Evolutionary conservation across 2,888 invertebrate genomes (phyloP), one percentile per base, ranked within the genome.

Genomic region (Phytoseiulus persimilis): DNA sequence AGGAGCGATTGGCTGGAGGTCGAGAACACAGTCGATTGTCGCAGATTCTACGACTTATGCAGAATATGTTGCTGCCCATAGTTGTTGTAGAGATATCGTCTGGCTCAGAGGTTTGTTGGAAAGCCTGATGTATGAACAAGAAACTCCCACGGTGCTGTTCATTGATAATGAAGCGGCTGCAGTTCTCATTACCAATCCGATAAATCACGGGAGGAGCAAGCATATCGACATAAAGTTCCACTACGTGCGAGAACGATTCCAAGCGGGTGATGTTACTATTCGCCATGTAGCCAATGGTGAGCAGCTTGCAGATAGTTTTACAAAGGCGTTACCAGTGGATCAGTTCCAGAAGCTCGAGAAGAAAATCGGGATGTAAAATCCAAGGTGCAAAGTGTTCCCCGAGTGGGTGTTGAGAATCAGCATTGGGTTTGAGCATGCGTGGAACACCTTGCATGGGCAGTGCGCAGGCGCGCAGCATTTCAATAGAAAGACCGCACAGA

Each of bases 181-280:
- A 31, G 3, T 5, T 2, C 31, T 83, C 6, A 11, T 11, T 3
- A n/a, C n/a, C 3, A 83, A 83, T 14, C 83, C 83, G 31, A 14
- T 6, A 6, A 3, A 31, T 83, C 83, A 11, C 31, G 31, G 14
- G 14, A n/a, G 83, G 14, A 83, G 5, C 31, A 83, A 83, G 14
- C 83, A 83, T 83, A 83, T 83, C 14, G 83, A 83, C 14, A 14
- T 83, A 11, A 83, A 83, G 83, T 83, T 83, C 31, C 83, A 83
- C 31, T 83, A 31, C 31, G 14, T 83, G 3, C 83, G 83, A 6
- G 83, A 83, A 39, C n/a, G n/a, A n/a, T n/a, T n/a, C n/a, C n/a
- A n/a, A n/a, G n/a, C n/a, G n/a, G n/a, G n/a, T n/a, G n/a, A n/a
- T n/a, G n/a, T n/a, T n/a, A n/a, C n/a, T n/a, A n/a, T n/a, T n/a